Base-by-base conservation (phyloP, 1,140 invertebrate species). In the Calephelis virginiensis region DNA sequence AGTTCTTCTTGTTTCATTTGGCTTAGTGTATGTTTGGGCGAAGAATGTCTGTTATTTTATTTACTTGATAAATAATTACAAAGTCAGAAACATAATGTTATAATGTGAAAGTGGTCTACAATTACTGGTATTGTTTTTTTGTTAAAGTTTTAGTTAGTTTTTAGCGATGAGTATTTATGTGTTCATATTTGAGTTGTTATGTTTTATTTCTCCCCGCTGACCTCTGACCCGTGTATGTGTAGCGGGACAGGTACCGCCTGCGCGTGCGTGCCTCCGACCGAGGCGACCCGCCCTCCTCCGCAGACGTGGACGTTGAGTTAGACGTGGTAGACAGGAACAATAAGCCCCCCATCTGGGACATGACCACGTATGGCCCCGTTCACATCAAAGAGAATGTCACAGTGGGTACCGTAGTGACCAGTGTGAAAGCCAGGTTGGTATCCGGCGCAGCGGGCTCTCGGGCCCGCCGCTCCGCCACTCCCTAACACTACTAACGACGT, bases 261-360 rank as follows among this genome's bases (percentile, higher is more conserved):
- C 95, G 95, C 93, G 97, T 98, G 92, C 96, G 96, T 92, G 97
- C 97, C 91, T 97, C 96, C 84, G 97, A 98, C 94, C 94, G 95
- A 93, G 97, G 97, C 90, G 94, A 93, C 89, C 95, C 96, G 91
- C 95, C 95, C 89, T 96, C 96, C 87, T 95, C 94, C 92, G 97
- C 97, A 91, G 96, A 97, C 93, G 97, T 98, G 92, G 97, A 98
- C 92, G 96, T 98, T 93, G 96, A 97, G 92, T 96, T 98, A 95
- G 97, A 97, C 94, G 97, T 98, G 92, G 97, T 98, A 93, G 97
- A 98, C 95, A 96, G 97, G 93, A 97, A 98, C 95, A 98, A 98
- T 95, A 98, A 98, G 94, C 97, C 97, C 90, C 97, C 97, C 92
- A 94, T 97, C 91, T 98, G 97, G 97, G 96, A 98, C 94, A 94